Evolutionary conservation across 2,113 vertebrate species (phyloP).

Genomic region (Cyanoderma ruficeps): DNA sequence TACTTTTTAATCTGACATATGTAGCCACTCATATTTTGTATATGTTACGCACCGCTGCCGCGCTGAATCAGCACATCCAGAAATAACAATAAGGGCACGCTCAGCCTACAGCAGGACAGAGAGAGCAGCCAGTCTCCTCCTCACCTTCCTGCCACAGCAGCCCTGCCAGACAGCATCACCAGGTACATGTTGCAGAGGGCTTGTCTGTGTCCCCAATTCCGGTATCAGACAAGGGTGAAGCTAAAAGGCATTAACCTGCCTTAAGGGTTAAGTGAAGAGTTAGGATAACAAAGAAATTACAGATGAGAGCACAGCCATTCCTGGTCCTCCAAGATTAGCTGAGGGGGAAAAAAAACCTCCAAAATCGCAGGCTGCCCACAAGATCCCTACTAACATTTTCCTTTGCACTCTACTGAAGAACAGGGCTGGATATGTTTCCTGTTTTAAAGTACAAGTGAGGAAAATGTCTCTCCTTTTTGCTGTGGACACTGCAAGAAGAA

Average conservation of each 20-base stretch:
- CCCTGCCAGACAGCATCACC: not conserved
- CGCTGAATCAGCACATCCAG: constrained; percentile 5
- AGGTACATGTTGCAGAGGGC: not conserved
- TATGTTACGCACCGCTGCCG: not conserved
- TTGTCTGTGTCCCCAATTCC: not conserved
- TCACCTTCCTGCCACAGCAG: not conserved
- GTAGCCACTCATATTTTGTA: constrained; percentile 11
- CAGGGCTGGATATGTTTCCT: not conserved
- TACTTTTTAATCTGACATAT: not conserved
- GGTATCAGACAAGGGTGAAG: not conserved
- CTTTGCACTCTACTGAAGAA: not conserved
- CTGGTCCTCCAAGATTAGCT: not conserved
- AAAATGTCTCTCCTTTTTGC: not conserved
- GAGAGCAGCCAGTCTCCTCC: not conserved
- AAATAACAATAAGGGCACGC: not conserved
- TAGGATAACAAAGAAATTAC: not conserved
- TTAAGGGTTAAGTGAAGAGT: not conserved
- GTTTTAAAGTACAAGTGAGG: not conserved
- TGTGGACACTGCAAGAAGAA: not conserved
- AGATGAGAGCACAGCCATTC: not conserved
- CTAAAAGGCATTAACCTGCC: not conserved
- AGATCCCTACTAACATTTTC: not conserved
- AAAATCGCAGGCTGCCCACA: not conserved
- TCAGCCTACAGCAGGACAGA: not conserved
- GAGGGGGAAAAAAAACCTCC: accelerated